A percentile compares a stretch with the other conserved stretches of the same genome.
Conservation (phyloP, 2,888 invertebrate species). For the Dryomyza anilis region DNA sequence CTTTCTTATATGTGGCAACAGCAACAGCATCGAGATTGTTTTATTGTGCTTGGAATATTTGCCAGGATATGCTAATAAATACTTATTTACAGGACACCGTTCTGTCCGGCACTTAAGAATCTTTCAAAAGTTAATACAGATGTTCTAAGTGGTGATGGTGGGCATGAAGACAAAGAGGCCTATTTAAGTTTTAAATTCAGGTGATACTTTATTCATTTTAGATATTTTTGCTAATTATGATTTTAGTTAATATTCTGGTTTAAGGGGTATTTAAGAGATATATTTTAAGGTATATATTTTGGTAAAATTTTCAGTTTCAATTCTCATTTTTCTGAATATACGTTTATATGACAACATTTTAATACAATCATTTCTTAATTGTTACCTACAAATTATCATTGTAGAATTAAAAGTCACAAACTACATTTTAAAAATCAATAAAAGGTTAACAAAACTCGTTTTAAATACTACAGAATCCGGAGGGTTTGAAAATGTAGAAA, state of each 20-base stretch:
- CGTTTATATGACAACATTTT: not conserved
- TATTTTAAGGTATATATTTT: not conserved
- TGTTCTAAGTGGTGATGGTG: not conserved
- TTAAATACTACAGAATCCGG: no score
- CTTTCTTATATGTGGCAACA: slow-evolving; percentile 2
- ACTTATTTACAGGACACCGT: not conserved
- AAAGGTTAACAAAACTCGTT: no score
- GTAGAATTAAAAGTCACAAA: not conserved
- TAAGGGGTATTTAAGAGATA: not conserved
- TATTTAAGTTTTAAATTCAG: not conserved
- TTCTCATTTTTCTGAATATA: not conserved
- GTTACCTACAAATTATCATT: not conserved
- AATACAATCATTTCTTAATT: no score
- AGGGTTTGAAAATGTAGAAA: no score
- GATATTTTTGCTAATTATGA: not conserved
- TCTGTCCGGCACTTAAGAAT: not conserved
- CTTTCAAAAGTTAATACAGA: not conserved
- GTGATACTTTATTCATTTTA: no score
- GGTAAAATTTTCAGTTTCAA: not conserved
- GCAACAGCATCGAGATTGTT: not conserved
- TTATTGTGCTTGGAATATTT: not conserved
- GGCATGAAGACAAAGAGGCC: not conserved
- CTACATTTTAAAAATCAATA: not conserved
- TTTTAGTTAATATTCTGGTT: not conserved
- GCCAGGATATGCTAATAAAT: not conserved